These are phyloP conservation scores for Gisinianus flammeolus DNA, from an alignment of 2,888 invertebrate species.

Conservation along the genomic window DNA sequence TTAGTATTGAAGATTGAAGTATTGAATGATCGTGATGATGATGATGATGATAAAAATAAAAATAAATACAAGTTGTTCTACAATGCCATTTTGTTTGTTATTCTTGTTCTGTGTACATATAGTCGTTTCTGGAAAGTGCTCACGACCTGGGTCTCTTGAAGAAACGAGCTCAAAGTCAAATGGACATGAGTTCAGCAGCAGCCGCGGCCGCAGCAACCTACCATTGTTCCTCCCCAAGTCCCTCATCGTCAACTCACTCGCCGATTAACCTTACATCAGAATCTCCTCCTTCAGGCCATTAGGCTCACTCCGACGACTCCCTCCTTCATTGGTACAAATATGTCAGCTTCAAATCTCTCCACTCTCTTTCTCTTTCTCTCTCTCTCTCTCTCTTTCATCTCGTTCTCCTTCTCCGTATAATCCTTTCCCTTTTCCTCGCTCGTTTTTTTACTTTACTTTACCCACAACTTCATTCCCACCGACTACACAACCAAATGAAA, in stretches of 20 bases:
- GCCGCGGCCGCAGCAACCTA: conserved; percentile 55
- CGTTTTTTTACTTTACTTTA: too few species aligned
- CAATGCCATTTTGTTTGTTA: too few species aligned
- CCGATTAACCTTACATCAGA: conserved; percentile 60
- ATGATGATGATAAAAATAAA: too few species aligned
- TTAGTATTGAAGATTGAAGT: too few species aligned
- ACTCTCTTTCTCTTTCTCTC: neutral
- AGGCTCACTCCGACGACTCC: conserved; percentile 36
- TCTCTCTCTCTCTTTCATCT: neutral
- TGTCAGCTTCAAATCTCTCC: conserved; percentile 28
- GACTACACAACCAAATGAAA: too few species aligned
- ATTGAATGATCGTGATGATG: too few species aligned
- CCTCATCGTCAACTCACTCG: conserved; percentile 59
- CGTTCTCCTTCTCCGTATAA: too few species aligned
- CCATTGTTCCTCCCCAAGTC: conserved; percentile 58
- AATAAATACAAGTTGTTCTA: too few species aligned
- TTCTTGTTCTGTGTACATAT: too few species aligned
- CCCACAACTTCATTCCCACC: too few species aligned
- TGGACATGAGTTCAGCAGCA: conserved; percentile 55
- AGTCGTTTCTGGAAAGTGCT: conserved; percentile 85
- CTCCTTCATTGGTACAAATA: conserved; percentile 38
- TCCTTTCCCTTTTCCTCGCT: too few species aligned
- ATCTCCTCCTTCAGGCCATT: conserved; percentile 59
- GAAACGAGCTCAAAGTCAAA: conserved; percentile 65
- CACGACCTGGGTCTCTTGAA: conserved; percentile 89